phyloP scores from a whole-genome alignment of 2,888 invertebrate species.

The Zygothrica quintamaculata region DNA sequence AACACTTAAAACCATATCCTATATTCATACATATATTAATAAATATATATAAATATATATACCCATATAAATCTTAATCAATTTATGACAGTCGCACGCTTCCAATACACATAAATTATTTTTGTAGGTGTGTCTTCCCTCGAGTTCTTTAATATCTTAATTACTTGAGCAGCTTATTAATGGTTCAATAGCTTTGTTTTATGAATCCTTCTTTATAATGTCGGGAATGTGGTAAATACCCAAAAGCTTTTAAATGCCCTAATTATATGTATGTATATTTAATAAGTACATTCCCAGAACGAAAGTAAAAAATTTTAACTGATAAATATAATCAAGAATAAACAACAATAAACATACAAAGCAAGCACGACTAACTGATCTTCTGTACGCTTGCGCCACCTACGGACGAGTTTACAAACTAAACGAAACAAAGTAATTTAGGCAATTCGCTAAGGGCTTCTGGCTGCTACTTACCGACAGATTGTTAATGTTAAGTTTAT shows the following conservation, averaged over 20 bases:
- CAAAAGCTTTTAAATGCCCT: conserved; percentile 45
- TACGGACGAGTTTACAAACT: too few species aligned
- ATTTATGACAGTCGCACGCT: conserved; percentile 51
- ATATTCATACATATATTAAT: not conserved
- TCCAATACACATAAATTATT: conserved; percentile 21
- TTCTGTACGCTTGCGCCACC: too few species aligned
- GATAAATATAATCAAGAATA: conserved; percentile 1
- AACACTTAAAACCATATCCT: not conserved
- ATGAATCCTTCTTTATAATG: conserved; percentile 44
- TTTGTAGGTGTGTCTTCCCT: conserved; percentile 44
- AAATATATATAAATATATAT: conserved; percentile 13
- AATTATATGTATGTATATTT: conserved; percentile 38
- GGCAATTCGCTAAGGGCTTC: too few species aligned
- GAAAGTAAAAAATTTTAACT: conserved; percentile 6
- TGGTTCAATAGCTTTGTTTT: conserved; percentile 34
- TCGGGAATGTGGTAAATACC: conserved; percentile 12
- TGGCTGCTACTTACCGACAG: too few species aligned
- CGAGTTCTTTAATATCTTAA: conserved; percentile 58
- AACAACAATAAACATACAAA: too few species aligned
- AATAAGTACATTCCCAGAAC: conserved; percentile 22
- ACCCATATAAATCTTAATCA: conserved; percentile 44
- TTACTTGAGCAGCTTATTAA: conserved; percentile 47
- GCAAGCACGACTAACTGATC: too few species aligned
- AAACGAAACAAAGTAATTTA: too few species aligned
- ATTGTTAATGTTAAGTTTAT: too few species aligned